Evolutionary conservation across 2,888 invertebrate genomes (phyloP).

Genomic region (Andrena flavipes): DNA sequence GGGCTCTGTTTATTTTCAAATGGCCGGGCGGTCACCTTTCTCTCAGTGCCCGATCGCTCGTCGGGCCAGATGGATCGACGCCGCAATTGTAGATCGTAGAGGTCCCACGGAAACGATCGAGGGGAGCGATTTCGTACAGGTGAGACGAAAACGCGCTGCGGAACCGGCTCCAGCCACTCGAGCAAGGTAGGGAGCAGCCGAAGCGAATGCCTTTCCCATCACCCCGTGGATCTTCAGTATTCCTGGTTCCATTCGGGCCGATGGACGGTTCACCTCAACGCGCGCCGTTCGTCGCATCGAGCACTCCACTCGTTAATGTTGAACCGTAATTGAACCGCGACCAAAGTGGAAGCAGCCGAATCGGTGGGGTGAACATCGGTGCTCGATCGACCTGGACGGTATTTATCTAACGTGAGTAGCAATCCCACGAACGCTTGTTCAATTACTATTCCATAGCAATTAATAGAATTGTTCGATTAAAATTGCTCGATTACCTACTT

Average conservation of each 20-base stretch:
- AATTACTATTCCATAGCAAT: background rate
- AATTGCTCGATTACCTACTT: background rate
- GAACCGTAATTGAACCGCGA: conserved; percentile 21
- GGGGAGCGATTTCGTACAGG: conserved; percentile 33
- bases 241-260: conserved; percentile 79
- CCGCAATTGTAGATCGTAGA: background rate
- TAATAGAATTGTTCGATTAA: background rate
- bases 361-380: conserved; percentile 13
- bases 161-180: conserved; percentile 25
- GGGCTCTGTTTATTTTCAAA: too few species aligned
- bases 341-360: conserved; percentile 17
- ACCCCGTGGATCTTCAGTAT: conserved; percentile 76
- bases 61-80: background rate
- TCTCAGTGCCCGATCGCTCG: background rate
- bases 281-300: conserved; percentile 41
- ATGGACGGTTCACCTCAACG: conserved; percentile 77
- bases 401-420: background rate
- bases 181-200: conserved; percentile 79
- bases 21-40: background rate
- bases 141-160: conserved; percentile 34
- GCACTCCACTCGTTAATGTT: conserved; percentile 6
- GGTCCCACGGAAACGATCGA: background rate
- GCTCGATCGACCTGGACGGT: background rate
- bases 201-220: conserved; percentile 81
- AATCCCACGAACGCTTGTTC: background rate